Base-by-base conservation (phyloP, 2,113 vertebrate genomes). In the Eptatretus burgeri region DNA sequence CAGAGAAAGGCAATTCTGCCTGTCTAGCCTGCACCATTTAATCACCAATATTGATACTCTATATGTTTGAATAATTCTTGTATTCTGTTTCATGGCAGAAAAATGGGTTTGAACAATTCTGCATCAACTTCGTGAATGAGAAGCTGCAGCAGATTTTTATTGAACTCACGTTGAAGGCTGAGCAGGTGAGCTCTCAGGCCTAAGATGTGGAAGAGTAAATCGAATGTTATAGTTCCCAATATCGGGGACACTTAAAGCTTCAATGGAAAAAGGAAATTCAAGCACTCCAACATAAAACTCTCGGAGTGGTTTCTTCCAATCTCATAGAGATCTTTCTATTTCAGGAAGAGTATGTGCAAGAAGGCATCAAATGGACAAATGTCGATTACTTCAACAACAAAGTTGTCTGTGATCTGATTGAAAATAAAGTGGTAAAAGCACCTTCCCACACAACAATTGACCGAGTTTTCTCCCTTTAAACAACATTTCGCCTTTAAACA, bases 341-440 rank as follows among this genome's bases (percentile, higher is more conserved):
- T 64, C 74, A 98, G 91, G 91, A 98, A 70, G 91, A 98, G 62
- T 98, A 98, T 0, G 83, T 95, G 13, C 84, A 89, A 67, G 91
- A 98, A 64, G 89, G 91, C 27, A 98, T 98, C 75, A 88, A 80
- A 71, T 95, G 91, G 91, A 82, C 76, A 0, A 78, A 85, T 20
- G 95, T 98, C 41, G 79, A 95, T 63, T 98, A 94, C 68, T 98
- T 98, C 75, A 98, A 98, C 75, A 98, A 98, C 77, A 98, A 98
- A 73, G 68, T 98, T 19, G 91, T 98, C 69, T 98, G 91, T 5
- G 89, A 98, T 69, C 83, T 95, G 63, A 95, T 98, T 51, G 91
- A 98, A 74, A 98, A 88, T 73, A 98, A 94, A 71, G 67, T 94
- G 83, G 82, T 93, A 70, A 83, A 80, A 7, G 56, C 27, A 41